These are phyloP conservation scores for Hirtodrosophila trivittata DNA, from an alignment of 2,888 invertebrate genomes.

Conservation along the genomic window DNA sequence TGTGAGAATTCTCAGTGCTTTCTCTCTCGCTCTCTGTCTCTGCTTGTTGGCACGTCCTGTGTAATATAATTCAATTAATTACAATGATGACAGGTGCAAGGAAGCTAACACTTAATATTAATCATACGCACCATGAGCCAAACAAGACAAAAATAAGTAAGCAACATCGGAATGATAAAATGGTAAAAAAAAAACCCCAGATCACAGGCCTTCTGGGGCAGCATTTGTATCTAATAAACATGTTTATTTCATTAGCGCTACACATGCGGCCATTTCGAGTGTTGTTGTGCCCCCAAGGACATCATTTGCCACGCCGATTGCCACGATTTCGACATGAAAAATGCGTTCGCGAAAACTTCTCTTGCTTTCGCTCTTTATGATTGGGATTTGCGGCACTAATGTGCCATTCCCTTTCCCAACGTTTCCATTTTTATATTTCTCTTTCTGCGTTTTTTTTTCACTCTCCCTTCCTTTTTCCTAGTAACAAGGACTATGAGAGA, in stretches of 20 bases:
- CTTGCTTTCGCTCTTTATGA: constrained; percentile 63
- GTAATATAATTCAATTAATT: constrained; percentile 76
- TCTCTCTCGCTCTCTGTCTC: neutral
- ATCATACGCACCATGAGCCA: constrained; percentile 62
- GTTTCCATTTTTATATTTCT: constrained; percentile 12
- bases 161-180: constrained; percentile 3
- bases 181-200: constrained; percentile 15
- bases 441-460: neutral
- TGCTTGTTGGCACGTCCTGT: constrained; percentile 59
- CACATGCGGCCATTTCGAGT: constrained; percentile 65
- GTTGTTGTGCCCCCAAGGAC: constrained; percentile 60
- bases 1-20: neutral
- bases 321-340: constrained; percentile 76
- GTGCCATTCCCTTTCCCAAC: constrained; percentile 61
- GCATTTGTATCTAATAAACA: constrained; percentile 73
- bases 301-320: constrained; percentile 69
- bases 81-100: constrained; percentile 71
- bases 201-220: constrained; percentile 42
- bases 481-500: too few species aligned
- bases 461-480: constrained; percentile 19
- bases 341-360: constrained; percentile 74
- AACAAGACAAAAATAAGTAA: constrained; percentile 5
- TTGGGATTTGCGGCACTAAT: constrained; percentile 75
- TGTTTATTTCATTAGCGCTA: constrained; percentile 76
- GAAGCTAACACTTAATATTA: constrained; percentile 65